These are phyloP conservation scores for Didymodactylos carnosus DNA, from an alignment of 2,888 invertebrate species.

Conservation along the genomic window DNA sequence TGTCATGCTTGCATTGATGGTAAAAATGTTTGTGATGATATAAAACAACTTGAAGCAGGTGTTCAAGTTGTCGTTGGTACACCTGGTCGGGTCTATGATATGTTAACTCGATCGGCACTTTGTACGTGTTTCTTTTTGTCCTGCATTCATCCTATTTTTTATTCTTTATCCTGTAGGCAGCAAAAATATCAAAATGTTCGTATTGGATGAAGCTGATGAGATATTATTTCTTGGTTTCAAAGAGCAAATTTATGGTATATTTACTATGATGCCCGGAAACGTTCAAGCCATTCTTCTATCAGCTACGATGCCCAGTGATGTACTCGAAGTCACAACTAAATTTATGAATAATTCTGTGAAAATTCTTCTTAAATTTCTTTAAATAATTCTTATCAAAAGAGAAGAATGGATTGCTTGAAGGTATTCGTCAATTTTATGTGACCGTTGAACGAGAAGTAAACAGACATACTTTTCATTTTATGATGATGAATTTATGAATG, in stretches of 20 bases:
- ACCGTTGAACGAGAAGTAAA: conserved; percentile 81
- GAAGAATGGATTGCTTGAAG: too few species aligned
- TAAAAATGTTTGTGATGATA: conserved; percentile 90
- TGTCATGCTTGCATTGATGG: conserved; percentile 99
- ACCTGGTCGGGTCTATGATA: conserved; percentile 88
- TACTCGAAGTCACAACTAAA: conserved; percentile 82
- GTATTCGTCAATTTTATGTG: conserved; percentile 96
- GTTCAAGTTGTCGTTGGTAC: conserved; percentile 92
- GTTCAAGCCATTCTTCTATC: conserved; percentile 84
- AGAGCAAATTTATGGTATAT: conserved; percentile 98
- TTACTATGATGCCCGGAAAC: conserved; percentile 67
- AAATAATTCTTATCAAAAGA: too few species aligned
- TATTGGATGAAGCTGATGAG: too few species aligned
- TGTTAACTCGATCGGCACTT: conserved; percentile 77
- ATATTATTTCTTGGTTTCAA: conserved; percentile 96
- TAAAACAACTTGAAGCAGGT: conserved; percentile 72
- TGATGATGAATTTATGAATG: too few species aligned
- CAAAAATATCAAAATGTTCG: conserved; percentile 74
- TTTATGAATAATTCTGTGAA: conserved; percentile 92
- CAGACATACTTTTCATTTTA: too few species aligned
- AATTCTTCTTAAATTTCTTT: conserved; percentile 95
- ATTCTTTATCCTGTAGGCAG: too few species aligned
- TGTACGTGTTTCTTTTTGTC: conserved; percentile 35
- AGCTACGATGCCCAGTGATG: too few species aligned
- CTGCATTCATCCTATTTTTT: background rate